Evolutionary conservation across 2,797 vertebrate species (phyloP), one percentile per base, ranked within the genome.

Genomic region (Loris lydekkerianus): DNA sequence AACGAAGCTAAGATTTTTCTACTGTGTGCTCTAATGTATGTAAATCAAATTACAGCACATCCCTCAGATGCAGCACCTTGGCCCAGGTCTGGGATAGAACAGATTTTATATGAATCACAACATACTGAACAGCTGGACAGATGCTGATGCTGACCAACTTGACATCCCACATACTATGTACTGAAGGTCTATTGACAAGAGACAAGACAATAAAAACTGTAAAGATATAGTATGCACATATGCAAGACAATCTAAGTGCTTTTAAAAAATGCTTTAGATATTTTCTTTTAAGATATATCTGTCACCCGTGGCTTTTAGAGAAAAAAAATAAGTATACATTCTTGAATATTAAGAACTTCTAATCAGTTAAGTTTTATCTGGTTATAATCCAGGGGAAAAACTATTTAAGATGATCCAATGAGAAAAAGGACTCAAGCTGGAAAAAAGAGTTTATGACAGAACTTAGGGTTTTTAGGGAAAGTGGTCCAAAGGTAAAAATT

Each of bases 21-120:
- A 98, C 98, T 97, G 98, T 98, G 98, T 98, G 98, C 98, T 98
- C 98, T 98, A 98, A 97, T 97, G 98, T 97, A 98, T 65, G 96
- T 75, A 98, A 98, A 98, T 97, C 96, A 98, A 97, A 97, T 97
- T 97, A 98, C 97, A 98, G 98, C 96, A 96, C 60, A 98, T 89
- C 97, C 97, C 96, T 98, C 98, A 97, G 97, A 97, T 97, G 98
- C 98, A 98, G 98, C 98, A 98, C 98, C 97, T 96, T 97, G 97
- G 97, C 98, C 97, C 96, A 98, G 20, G 97, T 96, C 97, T 96
- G 97, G 96, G 96, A 97, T 75, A 98, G 97, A 98, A 98, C 94
- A 97, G 94, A 96, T 96, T 97, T 91, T 94, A 93, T 98, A 65
- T 92, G 98, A 98, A 96, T 98, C 97, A 98, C 98, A 98, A 98